Evolutionary conservation across 2,113 vertebrate species (phyloP), one percentile per base, ranked within the genome.

Genomic region (Cervus canadensis): DNA sequence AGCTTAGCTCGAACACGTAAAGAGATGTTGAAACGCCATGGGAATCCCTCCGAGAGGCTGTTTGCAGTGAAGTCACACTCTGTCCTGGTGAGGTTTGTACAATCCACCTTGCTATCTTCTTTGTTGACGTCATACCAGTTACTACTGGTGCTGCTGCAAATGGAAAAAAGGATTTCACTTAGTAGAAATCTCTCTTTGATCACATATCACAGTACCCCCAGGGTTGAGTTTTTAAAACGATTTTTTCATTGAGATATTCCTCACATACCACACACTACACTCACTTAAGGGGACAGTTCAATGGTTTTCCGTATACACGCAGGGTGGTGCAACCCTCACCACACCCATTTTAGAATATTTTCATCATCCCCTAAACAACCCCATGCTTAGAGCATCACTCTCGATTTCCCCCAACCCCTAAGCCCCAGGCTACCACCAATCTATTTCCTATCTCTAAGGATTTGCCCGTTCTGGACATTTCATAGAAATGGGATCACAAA

Each of bases 1-100:
- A 95, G 96, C 95, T 98, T 94, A 0, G 98, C 98, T 15, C 98
- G 97, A 6, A 99, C 97, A 0, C 98, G 98, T 50, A 99, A 19
- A 17, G n/a, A 0, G 5, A 99, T 0, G 0, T 78, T 98, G 96
- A 89, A 97, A 21, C 59, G 9, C 3, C 13, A 15, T 0, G 4
- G 8, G 52, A 98, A 96, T 13, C 56, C 89, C 6, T 1, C 2
- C 0, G 0, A 10, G 2, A 16, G 0, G 59, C 0, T 0, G 2
- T 19, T 4, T 0, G 0, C 21, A 1, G 98, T 96, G 40, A 99
- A 95, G 2, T 10, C 0, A 17, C 99, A 99, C 21, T 52, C 13
- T 0, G 98, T 91, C 4, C 0, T 90, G 0, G 87, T 0, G 57
- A 89, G 98, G 0, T 10, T 60, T 0, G 56, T 92, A 26, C 99